Conservation (phyloP, 2,888 invertebrate species). For the Apamea anceps region DNA sequence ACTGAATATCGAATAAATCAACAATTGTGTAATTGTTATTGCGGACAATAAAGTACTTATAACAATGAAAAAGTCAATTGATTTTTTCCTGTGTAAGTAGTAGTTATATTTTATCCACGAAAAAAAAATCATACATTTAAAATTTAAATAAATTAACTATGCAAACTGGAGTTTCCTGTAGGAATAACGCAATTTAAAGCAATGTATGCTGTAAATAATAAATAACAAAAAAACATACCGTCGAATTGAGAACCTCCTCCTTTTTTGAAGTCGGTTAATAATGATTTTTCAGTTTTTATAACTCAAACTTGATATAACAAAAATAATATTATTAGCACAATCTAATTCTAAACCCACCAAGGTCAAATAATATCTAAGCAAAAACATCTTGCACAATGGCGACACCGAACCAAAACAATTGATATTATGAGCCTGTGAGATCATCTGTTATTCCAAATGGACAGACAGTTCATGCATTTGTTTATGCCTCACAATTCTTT, state of each 20-base stretch:
- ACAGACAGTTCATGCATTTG: constrained; percentile 4
- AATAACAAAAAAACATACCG: too few relatives aligned
- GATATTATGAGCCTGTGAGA: constrained; percentile 48
- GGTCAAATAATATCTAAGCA: constrained; percentile 28
- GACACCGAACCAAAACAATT: constrained; percentile 47
- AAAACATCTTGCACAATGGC: constrained; percentile 40
- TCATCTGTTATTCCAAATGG: constrained; percentile 38
- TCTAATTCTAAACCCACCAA: constrained; percentile 29
- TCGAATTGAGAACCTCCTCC: too few relatives aligned
- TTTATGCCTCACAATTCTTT: constrained; percentile 22
- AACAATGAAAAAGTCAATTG: background rate
- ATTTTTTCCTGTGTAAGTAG: background rate
- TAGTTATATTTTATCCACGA: background rate
- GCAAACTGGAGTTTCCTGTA: background rate
- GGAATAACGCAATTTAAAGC: background rate
- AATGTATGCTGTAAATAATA: background rate
- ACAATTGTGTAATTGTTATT: too few relatives aligned
- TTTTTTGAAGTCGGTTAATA: too few relatives aligned
- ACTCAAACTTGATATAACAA: background rate
- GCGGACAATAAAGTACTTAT: background rate
- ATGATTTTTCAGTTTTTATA: background rate
- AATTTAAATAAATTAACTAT: background rate
- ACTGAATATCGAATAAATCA: background rate
- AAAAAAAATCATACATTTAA: constrained; percentile 3
- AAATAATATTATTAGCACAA: constrained; percentile 3